Conservation (phyloP, 2,888 invertebrate genomes). For the Rosalia funebris region DNA sequence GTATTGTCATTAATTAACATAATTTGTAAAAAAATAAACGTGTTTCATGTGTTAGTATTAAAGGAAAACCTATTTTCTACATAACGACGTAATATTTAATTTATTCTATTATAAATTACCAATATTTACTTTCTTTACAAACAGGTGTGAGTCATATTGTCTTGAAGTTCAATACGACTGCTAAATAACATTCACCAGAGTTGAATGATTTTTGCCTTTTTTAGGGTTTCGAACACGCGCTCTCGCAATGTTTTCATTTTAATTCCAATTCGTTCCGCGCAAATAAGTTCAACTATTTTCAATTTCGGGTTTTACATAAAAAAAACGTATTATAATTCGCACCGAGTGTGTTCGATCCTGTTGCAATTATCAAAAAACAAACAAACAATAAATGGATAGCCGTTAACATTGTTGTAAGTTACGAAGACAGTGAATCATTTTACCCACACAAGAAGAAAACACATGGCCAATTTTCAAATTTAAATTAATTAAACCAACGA, state of each 20-base stretch:
- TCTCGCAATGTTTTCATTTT: background rate
- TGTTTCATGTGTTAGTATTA: too few species aligned
- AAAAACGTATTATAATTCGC: background rate
- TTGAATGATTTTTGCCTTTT: conserved; percentile 32
- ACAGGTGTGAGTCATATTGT: conserved; percentile 37
- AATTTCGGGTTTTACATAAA: background rate
- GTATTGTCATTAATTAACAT: background rate
- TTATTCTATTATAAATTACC: conserved; percentile 10
- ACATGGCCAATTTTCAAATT: conserved; percentile 39
- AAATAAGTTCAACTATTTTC: background rate
- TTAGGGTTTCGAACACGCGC: conserved; percentile 2
- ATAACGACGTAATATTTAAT: too few species aligned
- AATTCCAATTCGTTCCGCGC: background rate
- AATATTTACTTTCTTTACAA: conserved; percentile 29
- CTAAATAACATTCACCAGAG: conserved; percentile 22
- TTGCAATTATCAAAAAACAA: conserved; percentile 13
- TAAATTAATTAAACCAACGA: conserved; percentile 14
- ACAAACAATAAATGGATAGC: conserved; percentile 17
- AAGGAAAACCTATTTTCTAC: too few species aligned
- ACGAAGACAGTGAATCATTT: conserved; percentile 42
- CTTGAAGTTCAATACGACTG: conserved; percentile 28
- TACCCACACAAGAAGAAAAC: conserved; percentile 45
- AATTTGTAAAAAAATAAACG: background rate
- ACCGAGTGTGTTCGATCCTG: background rate
- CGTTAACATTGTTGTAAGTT: conserved; percentile 27